phyloP scores from a whole-genome alignment of 1,140 invertebrate species.

The Laupala kohalensis region DNA sequence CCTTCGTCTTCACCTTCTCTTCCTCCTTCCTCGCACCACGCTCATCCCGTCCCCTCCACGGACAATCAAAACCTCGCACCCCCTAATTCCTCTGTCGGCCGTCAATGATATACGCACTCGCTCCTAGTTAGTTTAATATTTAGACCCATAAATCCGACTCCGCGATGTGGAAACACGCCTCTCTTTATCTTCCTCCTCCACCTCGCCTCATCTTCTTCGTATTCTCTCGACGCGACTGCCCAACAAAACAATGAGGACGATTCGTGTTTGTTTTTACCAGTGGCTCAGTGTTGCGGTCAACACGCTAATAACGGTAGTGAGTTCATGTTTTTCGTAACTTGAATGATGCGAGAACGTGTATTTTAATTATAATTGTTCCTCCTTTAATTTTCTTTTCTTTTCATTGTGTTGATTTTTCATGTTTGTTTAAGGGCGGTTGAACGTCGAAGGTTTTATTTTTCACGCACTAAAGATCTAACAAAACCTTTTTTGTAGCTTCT shows the following conservation, averaged over 20 bases:
- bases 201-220: not conserved
- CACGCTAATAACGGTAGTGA: not conserved
- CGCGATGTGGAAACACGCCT: constrained; percentile 2
- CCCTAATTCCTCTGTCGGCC: not conserved
- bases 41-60: not conserved
- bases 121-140: constrained; percentile 12
- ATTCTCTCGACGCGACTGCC: not conserved
- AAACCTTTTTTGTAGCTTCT: too few relatives aligned
- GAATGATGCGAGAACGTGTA: too few relatives aligned
- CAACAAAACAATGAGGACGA: not conserved
- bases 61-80: not conserved
- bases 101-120: constrained; percentile 7
- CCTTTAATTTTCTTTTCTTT: too few relatives aligned
- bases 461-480: too few relatives aligned
- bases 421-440: too few relatives aligned
- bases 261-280: not conserved
- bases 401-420: too few relatives aligned
- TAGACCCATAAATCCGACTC: constrained; percentile 4
- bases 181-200: not conserved
- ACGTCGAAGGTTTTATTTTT: too few relatives aligned
- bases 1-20: not conserved
- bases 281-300: too few relatives aligned
- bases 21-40: not conserved
- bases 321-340: too few relatives aligned
- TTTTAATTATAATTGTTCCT: too few relatives aligned